Percentiles rank a stretch among this genome's conserved stretches.
Evolutionary conservation across 1,140 invertebrate genomes (phyloP).

Genomic region (Matsumurasca onukii): DNA sequence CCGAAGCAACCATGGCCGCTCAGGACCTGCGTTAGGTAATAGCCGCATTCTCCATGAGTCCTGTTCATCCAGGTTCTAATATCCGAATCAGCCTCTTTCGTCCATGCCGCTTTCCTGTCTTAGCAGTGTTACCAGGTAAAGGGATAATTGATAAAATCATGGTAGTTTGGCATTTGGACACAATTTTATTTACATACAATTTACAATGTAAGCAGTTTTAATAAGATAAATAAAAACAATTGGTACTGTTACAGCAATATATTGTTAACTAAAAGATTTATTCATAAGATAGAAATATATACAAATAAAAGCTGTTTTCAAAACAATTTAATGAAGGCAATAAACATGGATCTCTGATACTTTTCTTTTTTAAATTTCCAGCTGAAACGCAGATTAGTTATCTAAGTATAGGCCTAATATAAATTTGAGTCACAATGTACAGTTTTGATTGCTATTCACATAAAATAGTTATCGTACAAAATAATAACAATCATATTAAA

Average conservation of each 20-base stretch:
- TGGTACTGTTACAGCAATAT: conserved; percentile 23
- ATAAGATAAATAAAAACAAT: conserved; percentile 27
- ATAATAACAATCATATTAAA: conserved; percentile 28
- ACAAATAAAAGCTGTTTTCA: conserved; percentile 22
- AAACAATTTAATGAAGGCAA: neutral
- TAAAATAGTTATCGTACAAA: conserved; percentile 27
- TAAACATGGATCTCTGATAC: neutral
- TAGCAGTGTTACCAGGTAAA: too few relatives aligned
- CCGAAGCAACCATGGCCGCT: too few relatives aligned
- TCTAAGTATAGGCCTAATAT: conserved; percentile 26
- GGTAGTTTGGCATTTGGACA: conserved; percentile 19
- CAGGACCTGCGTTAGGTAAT: too few relatives aligned
- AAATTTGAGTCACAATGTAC: conserved; percentile 9
- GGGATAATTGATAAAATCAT: conserved; percentile 2
- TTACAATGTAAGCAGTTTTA: conserved; percentile 26
- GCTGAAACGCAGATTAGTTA: conserved; percentile 13
- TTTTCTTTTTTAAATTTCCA: neutral
- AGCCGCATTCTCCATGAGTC: too few relatives aligned
- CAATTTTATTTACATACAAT: conserved; percentile 24
- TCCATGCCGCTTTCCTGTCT: too few relatives aligned
- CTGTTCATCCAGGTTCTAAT: too few relatives aligned
- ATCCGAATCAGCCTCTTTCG: too few relatives aligned
- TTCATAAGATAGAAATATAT: conserved; percentile 19
- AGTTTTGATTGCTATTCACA: conserved; percentile 26
- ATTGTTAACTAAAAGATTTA: conserved; percentile 25